Conservation (phyloP, 2,797 vertebrate species). For the Schizothorax lantsangensis region DNA sequence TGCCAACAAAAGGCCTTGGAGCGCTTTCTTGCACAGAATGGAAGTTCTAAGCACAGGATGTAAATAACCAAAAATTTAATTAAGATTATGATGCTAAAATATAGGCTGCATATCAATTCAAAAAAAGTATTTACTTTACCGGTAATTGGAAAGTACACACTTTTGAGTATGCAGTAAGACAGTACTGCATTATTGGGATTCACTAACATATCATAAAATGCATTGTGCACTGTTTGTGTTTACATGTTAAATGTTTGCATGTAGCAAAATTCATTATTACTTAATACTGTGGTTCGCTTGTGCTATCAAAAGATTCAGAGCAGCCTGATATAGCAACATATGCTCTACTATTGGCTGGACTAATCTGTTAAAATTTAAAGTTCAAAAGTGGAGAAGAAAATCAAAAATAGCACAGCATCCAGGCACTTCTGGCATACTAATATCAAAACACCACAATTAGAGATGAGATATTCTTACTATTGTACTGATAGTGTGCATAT, state of each 20-base stretch:
- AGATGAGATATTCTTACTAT: constrained; percentile 35
- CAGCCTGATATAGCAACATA: not conserved
- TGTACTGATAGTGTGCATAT: not conserved
- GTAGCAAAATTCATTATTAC: not conserved
- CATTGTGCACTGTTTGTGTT: not conserved
- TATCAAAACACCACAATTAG: constrained; percentile 8
- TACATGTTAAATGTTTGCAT: not conserved
- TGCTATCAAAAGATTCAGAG: not conserved
- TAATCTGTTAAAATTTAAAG: not conserved
- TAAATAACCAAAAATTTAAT: constrained; percentile 80
- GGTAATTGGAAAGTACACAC: not conserved
- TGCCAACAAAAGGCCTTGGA: constrained; percentile 71
- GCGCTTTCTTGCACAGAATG: constrained; percentile 79
- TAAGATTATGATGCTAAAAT: constrained; percentile 75
- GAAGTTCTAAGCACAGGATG: constrained; percentile 74
- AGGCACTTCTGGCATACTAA: not conserved
- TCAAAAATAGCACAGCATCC: not conserved
- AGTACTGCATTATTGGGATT: constrained; percentile 55
- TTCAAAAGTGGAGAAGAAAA: not conserved
- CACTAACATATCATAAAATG: not conserved
- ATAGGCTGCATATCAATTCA: constrained; percentile 6
- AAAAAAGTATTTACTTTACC: not conserved
- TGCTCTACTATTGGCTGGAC: not conserved
- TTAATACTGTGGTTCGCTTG: not conserved
- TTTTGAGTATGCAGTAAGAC: not conserved